phyloP scores from a whole-genome alignment of 2,113 vertebrate genomes.

The Cathartes aura region DNA sequence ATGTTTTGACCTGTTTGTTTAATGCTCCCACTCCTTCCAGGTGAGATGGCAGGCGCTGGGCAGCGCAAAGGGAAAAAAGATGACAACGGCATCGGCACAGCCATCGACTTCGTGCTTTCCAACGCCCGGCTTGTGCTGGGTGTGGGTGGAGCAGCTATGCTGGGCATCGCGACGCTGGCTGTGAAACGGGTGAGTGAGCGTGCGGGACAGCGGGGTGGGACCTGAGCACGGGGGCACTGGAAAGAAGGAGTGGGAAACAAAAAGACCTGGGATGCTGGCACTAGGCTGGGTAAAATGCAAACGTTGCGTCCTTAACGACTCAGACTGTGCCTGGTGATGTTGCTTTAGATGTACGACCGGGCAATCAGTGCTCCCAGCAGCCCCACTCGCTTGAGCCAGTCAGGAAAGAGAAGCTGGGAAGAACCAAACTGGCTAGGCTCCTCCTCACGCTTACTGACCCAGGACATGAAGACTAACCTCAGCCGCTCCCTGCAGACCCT shows the following conservation, averaged over 20 bases:
- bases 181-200: constrained; percentile 88
- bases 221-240: fast-evolving
- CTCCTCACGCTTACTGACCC: constrained; percentile 86
- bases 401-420: constrained; percentile 94
- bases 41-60: constrained; percentile 89
- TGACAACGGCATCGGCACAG: constrained; percentile 93
- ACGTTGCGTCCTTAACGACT: fast-evolving
- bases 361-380: constrained; percentile 94
- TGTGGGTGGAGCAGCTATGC: constrained; percentile 95
- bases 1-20: fast-evolving
- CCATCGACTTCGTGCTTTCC: constrained; percentile 95
- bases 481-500: constrained; percentile 94
- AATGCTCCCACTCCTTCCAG: neutral
- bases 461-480: constrained; percentile 90
- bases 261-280: fast-evolving
- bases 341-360: constrained; percentile 92
- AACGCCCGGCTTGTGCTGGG: constrained; percentile 97
- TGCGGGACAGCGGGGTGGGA: fast-evolving
- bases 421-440: constrained; percentile 96
- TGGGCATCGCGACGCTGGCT: constrained; percentile 95
- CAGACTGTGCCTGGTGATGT: neutral
- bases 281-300: neutral
- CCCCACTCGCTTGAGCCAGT: constrained; percentile 89
- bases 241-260: neutral
- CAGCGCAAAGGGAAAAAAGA: constrained; percentile 92